Percentiles rank a stretch among this genome's conserved stretches.
Conservation (phyloP, 2,888 invertebrate genomes). For the Drosophila helvetica region DNA sequence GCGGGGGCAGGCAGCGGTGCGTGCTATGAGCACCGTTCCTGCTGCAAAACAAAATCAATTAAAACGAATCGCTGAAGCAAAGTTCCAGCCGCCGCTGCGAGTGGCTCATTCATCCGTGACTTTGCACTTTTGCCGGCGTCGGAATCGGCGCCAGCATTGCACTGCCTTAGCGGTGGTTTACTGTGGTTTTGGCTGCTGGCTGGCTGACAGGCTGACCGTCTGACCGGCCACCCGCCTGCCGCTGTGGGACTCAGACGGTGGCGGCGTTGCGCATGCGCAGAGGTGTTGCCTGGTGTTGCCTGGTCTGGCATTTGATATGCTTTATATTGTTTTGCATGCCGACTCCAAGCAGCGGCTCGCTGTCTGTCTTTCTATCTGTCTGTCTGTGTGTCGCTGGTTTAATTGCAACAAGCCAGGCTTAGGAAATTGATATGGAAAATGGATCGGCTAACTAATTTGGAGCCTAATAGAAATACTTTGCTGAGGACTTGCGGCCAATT, state of each 20-base stretch:
- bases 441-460: constrained; percentile 40
- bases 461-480: constrained; percentile 32
- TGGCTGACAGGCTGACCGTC: constrained; percentile 9
- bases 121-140: constrained; percentile 73
- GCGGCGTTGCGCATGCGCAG: constrained; percentile 61
- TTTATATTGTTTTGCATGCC: constrained; percentile 61
- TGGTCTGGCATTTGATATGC: constrained; percentile 63
- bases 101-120: constrained; percentile 74
- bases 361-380: constrained; percentile 12
- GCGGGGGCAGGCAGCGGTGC: constrained; percentile 37
- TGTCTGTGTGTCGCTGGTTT: constrained; percentile 20
- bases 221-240: constrained; percentile 51
- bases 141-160: constrained; percentile 40
- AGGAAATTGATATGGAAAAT: constrained; percentile 50
- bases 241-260: constrained; percentile 1
- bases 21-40: constrained; percentile 46
- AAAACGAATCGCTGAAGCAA: constrained; percentile 76
- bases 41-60: constrained; percentile 71
- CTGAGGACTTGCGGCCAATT: constrained; percentile 38
- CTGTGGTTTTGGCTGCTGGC: constrained; percentile 2
- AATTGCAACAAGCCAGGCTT: constrained; percentile 40
- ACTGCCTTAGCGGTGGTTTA: constrained; percentile 33
- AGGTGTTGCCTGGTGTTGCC: constrained; percentile 57
- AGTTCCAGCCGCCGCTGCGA: constrained; percentile 59
- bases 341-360: constrained; percentile 40